phyloP scores from a whole-genome alignment of 1,140 invertebrate species.

The Drosophila pruinosa region DNA sequence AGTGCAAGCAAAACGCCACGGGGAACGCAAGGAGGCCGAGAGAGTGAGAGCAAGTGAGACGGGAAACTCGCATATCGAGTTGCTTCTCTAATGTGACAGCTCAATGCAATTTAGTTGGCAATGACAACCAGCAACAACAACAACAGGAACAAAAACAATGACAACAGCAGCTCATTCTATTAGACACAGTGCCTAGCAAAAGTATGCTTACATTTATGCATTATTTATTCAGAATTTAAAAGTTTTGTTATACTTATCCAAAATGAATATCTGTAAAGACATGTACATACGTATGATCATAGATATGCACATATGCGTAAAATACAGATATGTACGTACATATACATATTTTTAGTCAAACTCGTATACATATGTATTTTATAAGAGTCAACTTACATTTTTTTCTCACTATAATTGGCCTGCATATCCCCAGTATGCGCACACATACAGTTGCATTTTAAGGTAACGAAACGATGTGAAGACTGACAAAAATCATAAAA shows the following conservation, averaged over 20 bases:
- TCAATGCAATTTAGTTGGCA: slow-evolving; percentile 81
- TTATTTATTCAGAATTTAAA: too few relatives aligned
- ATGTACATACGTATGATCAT: too few relatives aligned
- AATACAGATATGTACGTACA: background rate
- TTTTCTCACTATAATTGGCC: slow-evolving; percentile 21
- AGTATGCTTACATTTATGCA: slow-evolving; percentile 4
- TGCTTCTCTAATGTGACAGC: slow-evolving; percentile 80
- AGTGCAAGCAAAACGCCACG: background rate
- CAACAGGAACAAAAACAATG: slow-evolving; percentile 27
- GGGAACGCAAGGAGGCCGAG: background rate
- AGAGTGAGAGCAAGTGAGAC: background rate
- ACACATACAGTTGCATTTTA: slow-evolving; percentile 34
- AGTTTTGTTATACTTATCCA: too few relatives aligned
- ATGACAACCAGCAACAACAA: slow-evolving; percentile 62
- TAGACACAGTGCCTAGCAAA: slow-evolving; percentile 43
- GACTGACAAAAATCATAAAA: slow-evolving; percentile 61
- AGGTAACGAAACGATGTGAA: slow-evolving; percentile 55
- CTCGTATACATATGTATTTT: too few relatives aligned
- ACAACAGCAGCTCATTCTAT: slow-evolving; percentile 56
- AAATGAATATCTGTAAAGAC: too few relatives aligned
- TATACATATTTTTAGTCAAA: background rate
- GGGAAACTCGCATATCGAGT: slow-evolving; percentile 64
- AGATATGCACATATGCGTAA: too few relatives aligned
- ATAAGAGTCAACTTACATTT: background rate
- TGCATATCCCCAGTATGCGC: background rate